These are phyloP conservation scores for Platycnemis pennipes DNA, from an alignment of 2,888 invertebrate genomes.

Conservation along the genomic window DNA sequence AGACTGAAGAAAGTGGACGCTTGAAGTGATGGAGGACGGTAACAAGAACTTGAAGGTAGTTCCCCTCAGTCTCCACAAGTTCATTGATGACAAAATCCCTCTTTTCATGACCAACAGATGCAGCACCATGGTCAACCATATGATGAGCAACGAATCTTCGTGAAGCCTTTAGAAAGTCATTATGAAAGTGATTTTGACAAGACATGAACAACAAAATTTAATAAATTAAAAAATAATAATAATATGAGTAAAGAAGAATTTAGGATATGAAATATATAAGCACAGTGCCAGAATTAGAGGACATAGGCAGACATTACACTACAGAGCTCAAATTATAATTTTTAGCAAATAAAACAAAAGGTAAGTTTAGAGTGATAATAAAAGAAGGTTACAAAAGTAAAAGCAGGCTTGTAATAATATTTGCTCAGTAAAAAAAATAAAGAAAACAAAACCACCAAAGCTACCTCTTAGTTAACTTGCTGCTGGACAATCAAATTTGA, in stretches of 20 bases:
- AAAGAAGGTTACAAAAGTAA: no score
- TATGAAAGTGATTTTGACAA: conserved; percentile 6
- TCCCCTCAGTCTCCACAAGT: conserved; percentile 97
- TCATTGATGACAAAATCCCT: conserved; percentile 96
- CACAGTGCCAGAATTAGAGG: not conserved
- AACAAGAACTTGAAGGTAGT: conserved; percentile 95
- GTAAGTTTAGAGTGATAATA: no score
- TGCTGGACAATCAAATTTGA: no score
- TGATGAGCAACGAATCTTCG: conserved; percentile 37
- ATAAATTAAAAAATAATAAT: not conserved
- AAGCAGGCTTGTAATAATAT: no score
- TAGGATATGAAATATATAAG: not conserved
- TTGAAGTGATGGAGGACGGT: conserved; percentile 91
- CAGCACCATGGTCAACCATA: conserved; percentile 60
- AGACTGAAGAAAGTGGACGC: conserved; percentile 86
- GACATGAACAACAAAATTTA: not conserved
- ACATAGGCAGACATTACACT: not conserved
- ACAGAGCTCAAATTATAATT: not conserved
- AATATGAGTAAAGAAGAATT: not conserved
- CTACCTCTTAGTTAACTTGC: no score
- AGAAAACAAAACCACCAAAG: no score
- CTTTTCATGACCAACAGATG: conserved; percentile 84
- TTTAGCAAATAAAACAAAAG: not conserved
- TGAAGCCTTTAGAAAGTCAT: conserved; percentile 41
- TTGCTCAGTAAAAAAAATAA: no score